Percentiles rank a stretch among this genome's conserved stretches.
Evolutionary conservation across 2,888 invertebrate genomes (phyloP).

Genomic region (Eupeodes latifasciatus): DNA sequence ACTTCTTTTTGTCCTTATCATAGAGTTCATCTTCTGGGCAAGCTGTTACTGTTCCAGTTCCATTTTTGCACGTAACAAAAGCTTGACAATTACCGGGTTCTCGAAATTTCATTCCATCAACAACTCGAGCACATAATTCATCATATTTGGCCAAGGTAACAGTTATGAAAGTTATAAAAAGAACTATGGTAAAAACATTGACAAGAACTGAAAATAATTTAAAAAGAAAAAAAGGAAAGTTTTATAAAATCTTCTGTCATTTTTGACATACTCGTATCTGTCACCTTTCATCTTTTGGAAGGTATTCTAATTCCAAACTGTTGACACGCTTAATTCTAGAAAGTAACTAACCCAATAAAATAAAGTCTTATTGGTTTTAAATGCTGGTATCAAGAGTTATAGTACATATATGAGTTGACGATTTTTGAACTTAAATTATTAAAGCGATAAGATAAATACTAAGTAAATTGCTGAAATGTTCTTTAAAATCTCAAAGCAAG

Average conservation of each 20-base stretch:
- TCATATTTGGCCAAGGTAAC: constrained; percentile 40
- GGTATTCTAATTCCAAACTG: neutral
- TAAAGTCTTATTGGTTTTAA: constrained; percentile 34
- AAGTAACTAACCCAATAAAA: constrained; percentile 36
- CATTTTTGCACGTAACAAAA: constrained; percentile 79
- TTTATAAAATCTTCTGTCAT: neutral
- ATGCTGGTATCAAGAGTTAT: neutral
- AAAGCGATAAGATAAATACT: constrained; percentile 52
- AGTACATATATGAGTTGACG: neutral
- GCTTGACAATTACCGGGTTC: constrained; percentile 80
- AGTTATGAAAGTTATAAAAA: neutral
- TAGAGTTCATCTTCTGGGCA: constrained; percentile 76
- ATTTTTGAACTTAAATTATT: neutral
- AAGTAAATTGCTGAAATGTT: neutral
- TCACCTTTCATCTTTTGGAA: constrained; percentile 55
- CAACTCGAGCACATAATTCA: constrained; percentile 40
- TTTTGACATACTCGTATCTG: neutral
- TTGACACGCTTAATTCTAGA: constrained; percentile 7
- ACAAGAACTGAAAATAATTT: constrained; percentile 2
- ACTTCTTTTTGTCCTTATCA: constrained; percentile 77
- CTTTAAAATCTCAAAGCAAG: neutral
- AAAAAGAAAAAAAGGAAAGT: neutral
- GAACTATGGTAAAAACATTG: neutral
- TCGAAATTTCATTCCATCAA: constrained; percentile 78
- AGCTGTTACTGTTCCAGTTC: constrained; percentile 57